phyloP scores from a whole-genome alignment of 2,113 vertebrate genomes.

The Rana temporaria region DNA sequence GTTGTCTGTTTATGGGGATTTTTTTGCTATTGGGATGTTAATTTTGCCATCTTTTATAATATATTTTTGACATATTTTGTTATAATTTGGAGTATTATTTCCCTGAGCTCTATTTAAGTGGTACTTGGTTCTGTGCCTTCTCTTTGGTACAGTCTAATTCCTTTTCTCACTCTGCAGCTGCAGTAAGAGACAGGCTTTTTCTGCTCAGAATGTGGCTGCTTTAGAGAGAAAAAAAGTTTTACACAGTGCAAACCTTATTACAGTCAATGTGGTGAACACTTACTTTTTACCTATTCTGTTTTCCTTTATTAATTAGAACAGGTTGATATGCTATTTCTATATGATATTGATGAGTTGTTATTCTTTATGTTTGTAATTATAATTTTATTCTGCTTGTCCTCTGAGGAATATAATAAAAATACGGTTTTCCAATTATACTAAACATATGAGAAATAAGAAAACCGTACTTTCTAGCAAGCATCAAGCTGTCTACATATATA shows the following conservation, averaged over 20 bases:
- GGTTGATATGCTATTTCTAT: neutral
- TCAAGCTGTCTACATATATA: conserved; percentile 35
- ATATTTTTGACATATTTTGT: no score
- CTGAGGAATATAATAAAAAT: conserved; percentile 12
- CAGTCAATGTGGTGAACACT: neutral
- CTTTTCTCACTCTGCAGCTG: no score
- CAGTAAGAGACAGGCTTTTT: no score
- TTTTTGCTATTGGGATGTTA: no score
- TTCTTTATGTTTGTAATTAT: conserved; percentile 9
- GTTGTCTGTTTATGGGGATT: no score
- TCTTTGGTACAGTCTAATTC: no score
- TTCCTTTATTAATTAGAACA: neutral
- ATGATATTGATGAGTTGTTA: conserved; percentile 23
- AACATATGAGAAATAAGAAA: conserved; percentile 30
- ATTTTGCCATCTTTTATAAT: no score
- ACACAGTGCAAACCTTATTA: neutral
- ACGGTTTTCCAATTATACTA: conserved; percentile 17
- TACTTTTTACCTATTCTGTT: neutral
- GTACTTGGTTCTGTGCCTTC: no score
- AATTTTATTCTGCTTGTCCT: conserved; percentile 22
- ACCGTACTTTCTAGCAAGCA: conserved; percentile 3
- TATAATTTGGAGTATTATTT: no score
- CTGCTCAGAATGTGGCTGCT: no score
- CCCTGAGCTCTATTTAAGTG: no score
- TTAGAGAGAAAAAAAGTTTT: neutral